These are phyloP conservation scores for Argynnis bischoffii DNA, from an alignment of 2,888 invertebrate genomes.

Conservation along the genomic window DNA sequence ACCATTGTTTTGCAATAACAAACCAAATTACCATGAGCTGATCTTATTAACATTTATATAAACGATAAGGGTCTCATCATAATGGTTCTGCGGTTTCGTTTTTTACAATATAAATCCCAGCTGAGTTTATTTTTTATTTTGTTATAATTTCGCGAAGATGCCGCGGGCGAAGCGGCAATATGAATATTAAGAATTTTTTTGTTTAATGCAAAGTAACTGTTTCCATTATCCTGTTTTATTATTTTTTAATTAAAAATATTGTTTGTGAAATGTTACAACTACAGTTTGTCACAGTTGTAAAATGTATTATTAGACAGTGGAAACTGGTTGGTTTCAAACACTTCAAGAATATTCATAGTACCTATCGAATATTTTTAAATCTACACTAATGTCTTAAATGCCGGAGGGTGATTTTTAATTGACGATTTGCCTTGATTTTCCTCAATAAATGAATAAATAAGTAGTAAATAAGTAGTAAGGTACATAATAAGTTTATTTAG, in stretches of 20 bases:
- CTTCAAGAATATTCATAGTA: too few species aligned
- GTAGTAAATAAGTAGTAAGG: too few species aligned
- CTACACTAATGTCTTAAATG: too few species aligned
- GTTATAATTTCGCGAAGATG: conserved; percentile 77
- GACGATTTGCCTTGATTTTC: too few species aligned
- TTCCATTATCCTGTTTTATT: conserved; percentile 47
- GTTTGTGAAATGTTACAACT: not conserved
- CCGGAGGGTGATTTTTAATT: too few species aligned
- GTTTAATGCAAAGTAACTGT: conserved; percentile 47
- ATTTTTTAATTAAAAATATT: conserved; percentile 22
- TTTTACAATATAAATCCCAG: conserved; percentile 72
- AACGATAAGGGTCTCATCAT: conserved; percentile 44
- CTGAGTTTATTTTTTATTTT: conserved; percentile 71
- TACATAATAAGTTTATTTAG: too few species aligned
- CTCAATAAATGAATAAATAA: too few species aligned
- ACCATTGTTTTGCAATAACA: conserved; percentile 57
- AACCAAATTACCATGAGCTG: conserved; percentile 48
- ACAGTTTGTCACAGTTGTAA: not conserved
- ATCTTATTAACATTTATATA: conserved; percentile 9
- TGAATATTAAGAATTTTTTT: conserved; percentile 73
- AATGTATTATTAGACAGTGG: too few species aligned
- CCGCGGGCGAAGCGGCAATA: conserved; percentile 69
- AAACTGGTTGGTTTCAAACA: too few species aligned
- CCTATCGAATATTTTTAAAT: too few species aligned
- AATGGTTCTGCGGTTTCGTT: conserved; percentile 47